These are phyloP conservation scores for Vipera ursinii DNA, from an alignment of 2,797 vertebrate species.

Conservation along the genomic window DNA sequence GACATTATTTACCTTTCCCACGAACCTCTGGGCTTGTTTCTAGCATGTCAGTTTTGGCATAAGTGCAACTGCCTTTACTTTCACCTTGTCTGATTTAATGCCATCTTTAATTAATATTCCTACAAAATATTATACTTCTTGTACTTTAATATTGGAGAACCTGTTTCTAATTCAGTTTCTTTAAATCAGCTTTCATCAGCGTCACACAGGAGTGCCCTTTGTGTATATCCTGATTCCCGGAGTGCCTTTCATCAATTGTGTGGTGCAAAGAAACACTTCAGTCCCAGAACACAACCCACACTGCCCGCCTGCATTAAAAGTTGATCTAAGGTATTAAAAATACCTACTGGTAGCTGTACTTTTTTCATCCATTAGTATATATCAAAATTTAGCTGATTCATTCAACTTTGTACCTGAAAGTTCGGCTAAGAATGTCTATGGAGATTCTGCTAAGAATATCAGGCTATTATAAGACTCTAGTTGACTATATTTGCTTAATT, in stretches of 20 bases:
- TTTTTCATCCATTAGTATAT: background rate
- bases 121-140: background rate
- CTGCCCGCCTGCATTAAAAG: background rate
- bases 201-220: background rate
- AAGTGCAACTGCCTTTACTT: background rate
- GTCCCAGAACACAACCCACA: background rate
- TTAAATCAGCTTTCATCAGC: background rate
- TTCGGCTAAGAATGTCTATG: background rate
- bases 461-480: background rate
- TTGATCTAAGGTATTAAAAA: background rate
- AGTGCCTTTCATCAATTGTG: background rate
- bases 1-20: background rate
- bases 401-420: background rate
- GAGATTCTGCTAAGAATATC: background rate
- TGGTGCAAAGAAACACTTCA: background rate
- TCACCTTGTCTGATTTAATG: background rate
- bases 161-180: background rate
- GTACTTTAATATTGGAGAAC: background rate
- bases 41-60: background rate
- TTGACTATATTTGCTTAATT: background rate
- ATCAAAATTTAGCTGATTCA: background rate
- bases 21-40: background rate
- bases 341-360: background rate
- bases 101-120: background rate
- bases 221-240: background rate